Percentiles rank a stretch among this genome's conserved stretches.
Evolutionary conservation across 2,888 invertebrate genomes (phyloP).

Genomic region (Micropterix aruncella): DNA sequence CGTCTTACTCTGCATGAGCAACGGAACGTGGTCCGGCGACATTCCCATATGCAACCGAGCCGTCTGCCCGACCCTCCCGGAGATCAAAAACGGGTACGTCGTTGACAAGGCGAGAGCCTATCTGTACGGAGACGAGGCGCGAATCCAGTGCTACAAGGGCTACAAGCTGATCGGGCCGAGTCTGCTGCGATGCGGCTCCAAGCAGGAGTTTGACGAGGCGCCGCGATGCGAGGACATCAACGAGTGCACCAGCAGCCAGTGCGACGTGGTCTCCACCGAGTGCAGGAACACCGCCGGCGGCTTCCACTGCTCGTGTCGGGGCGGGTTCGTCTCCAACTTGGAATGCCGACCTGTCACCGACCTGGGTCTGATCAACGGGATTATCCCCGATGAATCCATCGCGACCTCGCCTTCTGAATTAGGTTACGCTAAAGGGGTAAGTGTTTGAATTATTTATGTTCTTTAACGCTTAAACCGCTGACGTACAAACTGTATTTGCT

Average conservation of each 20-base stretch:
- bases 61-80: constrained; percentile 58
- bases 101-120: constrained; percentile 65
- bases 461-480: background rate
- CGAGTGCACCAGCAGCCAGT: constrained; percentile 79
- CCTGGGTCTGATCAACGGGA: constrained; percentile 75
- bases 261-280: constrained; percentile 81
- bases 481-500: constrained; percentile 1
- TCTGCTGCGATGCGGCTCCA: constrained; percentile 72
- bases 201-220: constrained; percentile 68
- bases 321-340: constrained; percentile 71
- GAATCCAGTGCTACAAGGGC: constrained; percentile 80
- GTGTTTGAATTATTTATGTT: too few relatives aligned
- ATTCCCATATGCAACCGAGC: constrained; percentile 77
- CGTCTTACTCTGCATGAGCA: constrained; percentile 86
- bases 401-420: constrained; percentile 70
- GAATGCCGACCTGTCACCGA: constrained; percentile 87
- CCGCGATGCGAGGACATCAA: constrained; percentile 88
- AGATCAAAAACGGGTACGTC: constrained; percentile 77
- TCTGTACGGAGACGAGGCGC: constrained; percentile 78
- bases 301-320: constrained; percentile 76
- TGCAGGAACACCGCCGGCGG: constrained; percentile 81
- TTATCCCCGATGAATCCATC: constrained; percentile 81
- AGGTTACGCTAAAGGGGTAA: constrained; percentile 70
- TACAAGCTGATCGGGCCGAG: constrained; percentile 76
- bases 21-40: constrained; percentile 89